phyloP scores from a whole-genome alignment of 2,113 vertebrate genomes.

The Paratilapia polleni region DNA sequence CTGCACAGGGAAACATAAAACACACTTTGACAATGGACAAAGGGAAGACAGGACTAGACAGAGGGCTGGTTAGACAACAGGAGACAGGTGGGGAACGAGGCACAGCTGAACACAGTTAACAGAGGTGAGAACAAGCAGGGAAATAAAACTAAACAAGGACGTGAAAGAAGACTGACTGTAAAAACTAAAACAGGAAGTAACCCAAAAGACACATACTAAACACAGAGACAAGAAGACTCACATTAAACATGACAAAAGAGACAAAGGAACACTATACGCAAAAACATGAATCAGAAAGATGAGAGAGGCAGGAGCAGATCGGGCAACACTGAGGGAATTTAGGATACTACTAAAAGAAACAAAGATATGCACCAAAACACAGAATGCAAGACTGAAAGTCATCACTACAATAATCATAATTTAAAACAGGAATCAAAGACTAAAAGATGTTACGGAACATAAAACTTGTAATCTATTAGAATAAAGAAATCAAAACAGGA shows the following conservation, averaged over 20 bases:
- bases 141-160: background rate
- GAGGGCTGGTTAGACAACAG: background rate
- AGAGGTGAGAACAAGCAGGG: background rate
- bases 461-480: background rate
- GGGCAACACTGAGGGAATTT: background rate
- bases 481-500: too few species aligned
- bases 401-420: too few species aligned
- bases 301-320: too few species aligned
- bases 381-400: too few species aligned
- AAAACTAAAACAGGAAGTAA: background rate
- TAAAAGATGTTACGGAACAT: background rate
- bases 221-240: too few species aligned
- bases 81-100: background rate
- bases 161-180: too few species aligned
- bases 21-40: background rate
- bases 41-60: background rate
- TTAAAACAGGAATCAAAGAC: background rate
- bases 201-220: background rate
- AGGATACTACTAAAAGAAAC: background rate
- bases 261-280: too few species aligned
- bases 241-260: background rate
- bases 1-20: background rate
- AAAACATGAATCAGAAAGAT: accelerated
- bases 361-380: background rate
- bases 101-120: too few species aligned